Percentiles rank a stretch among this genome's conserved stretches.
phyloP scores from a whole-genome alignment of 2,113 vertebrate species.

The Syrrhaptes paradoxus region DNA sequence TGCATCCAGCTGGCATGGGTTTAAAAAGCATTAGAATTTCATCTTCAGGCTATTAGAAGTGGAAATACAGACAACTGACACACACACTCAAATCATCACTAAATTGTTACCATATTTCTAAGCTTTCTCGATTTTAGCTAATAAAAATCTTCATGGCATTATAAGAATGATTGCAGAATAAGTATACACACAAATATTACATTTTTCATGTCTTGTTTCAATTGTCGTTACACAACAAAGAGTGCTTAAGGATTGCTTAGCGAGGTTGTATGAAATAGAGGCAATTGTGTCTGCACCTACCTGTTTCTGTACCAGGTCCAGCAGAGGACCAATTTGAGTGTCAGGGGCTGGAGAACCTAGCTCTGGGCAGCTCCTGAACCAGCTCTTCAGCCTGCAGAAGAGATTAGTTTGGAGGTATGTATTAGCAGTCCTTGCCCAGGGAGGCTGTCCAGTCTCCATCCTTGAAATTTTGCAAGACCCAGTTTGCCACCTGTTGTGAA shows the following conservation, averaged over 20 bases:
- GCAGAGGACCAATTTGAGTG: neutral
- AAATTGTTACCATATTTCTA: neutral
- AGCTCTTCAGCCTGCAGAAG: neutral
- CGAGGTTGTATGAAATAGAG: neutral
- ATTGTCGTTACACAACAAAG: neutral
- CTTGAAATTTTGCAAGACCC: neutral
- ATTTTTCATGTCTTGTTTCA: neutral
- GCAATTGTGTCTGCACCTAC: rapidly evolving
- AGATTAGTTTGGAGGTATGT: neutral
- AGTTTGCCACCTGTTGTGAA: neutral
- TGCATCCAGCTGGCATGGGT: neutral
- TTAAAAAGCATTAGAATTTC: neutral
- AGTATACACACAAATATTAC: neutral
- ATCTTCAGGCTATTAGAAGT: neutral
- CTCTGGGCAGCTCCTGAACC: neutral
- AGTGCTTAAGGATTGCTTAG: neutral
- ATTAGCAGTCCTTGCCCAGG: neutral
- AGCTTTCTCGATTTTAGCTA: neutral
- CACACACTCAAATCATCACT: neutral
- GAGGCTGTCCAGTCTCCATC: neutral
- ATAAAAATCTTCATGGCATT: neutral
- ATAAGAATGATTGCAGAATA: neutral
- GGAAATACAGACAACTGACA: neutral
- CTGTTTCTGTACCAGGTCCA: neutral
- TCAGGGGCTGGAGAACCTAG: neutral